Evolutionary conservation across 2,113 vertebrate genomes (phyloP).

Genomic region (Ellobius talpinus): DNA sequence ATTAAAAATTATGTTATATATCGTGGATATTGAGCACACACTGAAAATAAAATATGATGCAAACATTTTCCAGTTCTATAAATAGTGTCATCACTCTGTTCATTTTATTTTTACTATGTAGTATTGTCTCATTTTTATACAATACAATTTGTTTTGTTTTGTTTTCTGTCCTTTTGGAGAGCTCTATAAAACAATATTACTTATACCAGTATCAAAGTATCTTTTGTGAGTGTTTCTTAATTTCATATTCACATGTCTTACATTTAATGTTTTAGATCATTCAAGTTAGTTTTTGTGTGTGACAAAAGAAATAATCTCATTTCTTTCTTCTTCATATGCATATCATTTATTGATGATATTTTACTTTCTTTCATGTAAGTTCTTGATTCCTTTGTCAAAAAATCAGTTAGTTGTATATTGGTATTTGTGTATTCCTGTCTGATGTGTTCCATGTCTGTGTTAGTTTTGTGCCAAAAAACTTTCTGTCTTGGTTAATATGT

Average conservation of each 20-base stretch:
- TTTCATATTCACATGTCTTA: not conserved
- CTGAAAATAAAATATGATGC: not conserved
- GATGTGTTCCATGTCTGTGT: not conserved
- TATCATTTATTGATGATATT: not conserved
- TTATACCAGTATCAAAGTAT: not conserved
- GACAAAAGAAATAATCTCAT: not conserved
- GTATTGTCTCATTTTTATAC: not conserved
- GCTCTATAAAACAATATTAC: not conserved
- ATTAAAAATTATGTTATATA: not conserved
- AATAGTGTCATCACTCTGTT: not conserved
- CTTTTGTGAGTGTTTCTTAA: not conserved
- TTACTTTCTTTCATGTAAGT: not conserved
- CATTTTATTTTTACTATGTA: not conserved
- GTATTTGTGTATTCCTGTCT: not conserved
- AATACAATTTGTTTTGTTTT: not conserved
- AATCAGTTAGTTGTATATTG: not conserved
- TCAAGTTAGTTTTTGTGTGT: not conserved
- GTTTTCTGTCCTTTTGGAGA: not conserved
- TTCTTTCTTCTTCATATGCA: not conserved
- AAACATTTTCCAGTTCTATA: not conserved
- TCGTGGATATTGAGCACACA: too few species aligned
- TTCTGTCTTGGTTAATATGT: not conserved
- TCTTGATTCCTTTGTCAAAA: not conserved
- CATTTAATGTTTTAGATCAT: not conserved
- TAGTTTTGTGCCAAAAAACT: not conserved